These are phyloP conservation scores for Brachionus rotundiformis DNA, from an alignment of 1,140 invertebrate species.

Conservation along the genomic window DNA sequence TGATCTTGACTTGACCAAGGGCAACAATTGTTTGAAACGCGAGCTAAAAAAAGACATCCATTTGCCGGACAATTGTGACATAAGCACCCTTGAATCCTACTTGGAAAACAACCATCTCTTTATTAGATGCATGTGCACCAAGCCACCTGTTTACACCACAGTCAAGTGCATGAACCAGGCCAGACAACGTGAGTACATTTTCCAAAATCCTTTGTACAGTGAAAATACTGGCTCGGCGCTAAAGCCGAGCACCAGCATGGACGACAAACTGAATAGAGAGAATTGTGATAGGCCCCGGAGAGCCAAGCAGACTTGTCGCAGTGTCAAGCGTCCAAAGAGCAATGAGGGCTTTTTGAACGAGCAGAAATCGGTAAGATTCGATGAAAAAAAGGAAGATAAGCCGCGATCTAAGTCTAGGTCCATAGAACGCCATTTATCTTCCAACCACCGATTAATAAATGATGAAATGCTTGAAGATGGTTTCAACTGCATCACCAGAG, in stretches of 20 bases:
- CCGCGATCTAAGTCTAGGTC: background rate
- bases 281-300: background rate
- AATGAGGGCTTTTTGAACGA: constrained; percentile 29
- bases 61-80: background rate
- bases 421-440: constrained; percentile 6
- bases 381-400: background rate
- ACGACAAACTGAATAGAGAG: background rate
- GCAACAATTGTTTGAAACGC: background rate
- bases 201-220: background rate
- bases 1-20: constrained; percentile 1
- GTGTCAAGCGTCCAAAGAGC: constrained; percentile 21
- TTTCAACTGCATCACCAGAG: constrained; percentile 23
- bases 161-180: background rate
- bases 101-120: constrained; percentile 15
- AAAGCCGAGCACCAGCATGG: background rate
- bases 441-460: background rate
- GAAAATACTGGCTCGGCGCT: background rate
- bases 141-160: background rate
- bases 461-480: background rate
- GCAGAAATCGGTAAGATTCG: background rate
- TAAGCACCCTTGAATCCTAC: constrained; percentile 26
- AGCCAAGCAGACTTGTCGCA: background rate
- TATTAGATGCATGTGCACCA: background rate
- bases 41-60: constrained; percentile 10
- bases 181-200: background rate